A percentile compares a stretch with the other conserved stretches of the same genome.
These are phyloP conservation scores for Epiblema foenella DNA, from an alignment of 2,888 invertebrate species.

Conservation along the genomic window DNA sequence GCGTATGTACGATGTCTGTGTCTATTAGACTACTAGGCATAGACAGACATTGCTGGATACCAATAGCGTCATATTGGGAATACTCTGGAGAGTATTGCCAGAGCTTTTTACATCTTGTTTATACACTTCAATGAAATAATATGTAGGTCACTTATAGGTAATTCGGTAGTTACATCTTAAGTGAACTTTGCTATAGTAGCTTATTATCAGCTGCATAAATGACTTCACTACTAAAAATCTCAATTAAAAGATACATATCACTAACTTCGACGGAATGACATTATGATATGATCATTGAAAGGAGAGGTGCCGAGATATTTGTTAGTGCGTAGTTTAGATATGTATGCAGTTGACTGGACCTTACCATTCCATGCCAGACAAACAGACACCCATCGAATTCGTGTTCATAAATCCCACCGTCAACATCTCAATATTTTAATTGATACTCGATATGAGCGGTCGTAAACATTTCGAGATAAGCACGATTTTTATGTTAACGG, in stretches of 20 bases:
- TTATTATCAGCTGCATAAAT: too few relatives aligned
- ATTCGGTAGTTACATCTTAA: too few relatives aligned
- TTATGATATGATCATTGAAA: too few relatives aligned
- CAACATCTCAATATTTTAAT: slow-evolving; percentile 51
- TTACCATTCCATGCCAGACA: neutral
- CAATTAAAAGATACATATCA: too few relatives aligned
- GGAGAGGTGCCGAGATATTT: too few relatives aligned
- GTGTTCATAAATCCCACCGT: slow-evolving; percentile 21
- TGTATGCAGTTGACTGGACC: neutral
- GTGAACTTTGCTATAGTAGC: too few relatives aligned
- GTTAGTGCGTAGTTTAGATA: neutral
- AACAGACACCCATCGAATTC: neutral
- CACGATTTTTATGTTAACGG: slow-evolving; percentile 64
- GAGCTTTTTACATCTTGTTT: too few relatives aligned
- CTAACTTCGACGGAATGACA: too few relatives aligned
- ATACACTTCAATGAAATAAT: neutral
- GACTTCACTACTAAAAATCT: too few relatives aligned
- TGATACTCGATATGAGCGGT: slow-evolving; percentile 61
- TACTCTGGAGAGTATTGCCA: too few relatives aligned
- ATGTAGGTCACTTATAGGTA: too few relatives aligned
- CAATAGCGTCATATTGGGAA: too few relatives aligned
- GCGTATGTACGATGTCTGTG: neutral
- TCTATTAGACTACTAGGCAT: slow-evolving; percentile 3
- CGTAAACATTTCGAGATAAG: slow-evolving; percentile 57
- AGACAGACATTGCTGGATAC: neutral